Conservation (phyloP, 2,797 vertebrate genomes). For the Danio kyathit region DNA sequence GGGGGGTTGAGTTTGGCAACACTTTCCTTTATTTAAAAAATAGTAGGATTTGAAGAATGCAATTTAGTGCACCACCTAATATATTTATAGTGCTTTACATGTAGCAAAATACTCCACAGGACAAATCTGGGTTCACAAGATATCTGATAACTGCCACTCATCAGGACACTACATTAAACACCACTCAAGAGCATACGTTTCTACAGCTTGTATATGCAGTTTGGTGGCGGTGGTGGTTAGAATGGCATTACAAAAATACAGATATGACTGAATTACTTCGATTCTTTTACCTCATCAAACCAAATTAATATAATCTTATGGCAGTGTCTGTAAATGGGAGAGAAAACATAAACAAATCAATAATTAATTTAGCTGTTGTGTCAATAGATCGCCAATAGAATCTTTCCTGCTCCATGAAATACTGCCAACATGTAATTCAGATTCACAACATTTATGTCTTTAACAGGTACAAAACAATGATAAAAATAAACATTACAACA, state of each 20-base stretch:
- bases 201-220: constrained; percentile 71
- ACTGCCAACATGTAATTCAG: constrained; percentile 66
- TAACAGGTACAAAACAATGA: constrained; percentile 53
- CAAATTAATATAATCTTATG: constrained; percentile 55
- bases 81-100: constrained; percentile 80
- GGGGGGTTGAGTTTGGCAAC: constrained; percentile 71
- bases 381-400: constrained; percentile 51
- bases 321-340: constrained; percentile 55
- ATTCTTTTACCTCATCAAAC: constrained; percentile 23
- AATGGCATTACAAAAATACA: constrained; percentile 73
- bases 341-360: constrained; percentile 50
- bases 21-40: constrained; percentile 85
- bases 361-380: constrained; percentile 44
- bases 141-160: constrained; percentile 70
- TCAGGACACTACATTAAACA: constrained; percentile 78
- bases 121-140: constrained; percentile 74
- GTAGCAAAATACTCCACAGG: constrained; percentile 78
- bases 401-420: constrained; percentile 60
- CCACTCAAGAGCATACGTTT: constrained; percentile 72
- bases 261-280: constrained; percentile 57
- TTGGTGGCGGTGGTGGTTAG: constrained; percentile 62
- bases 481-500: constrained; percentile 43
- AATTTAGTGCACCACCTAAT: constrained; percentile 77
- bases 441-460: constrained; percentile 58
- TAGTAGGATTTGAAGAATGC: constrained; percentile 74